Base-by-base conservation (phyloP, 2,113 vertebrate species). In the Menidia beryllina region DNA sequence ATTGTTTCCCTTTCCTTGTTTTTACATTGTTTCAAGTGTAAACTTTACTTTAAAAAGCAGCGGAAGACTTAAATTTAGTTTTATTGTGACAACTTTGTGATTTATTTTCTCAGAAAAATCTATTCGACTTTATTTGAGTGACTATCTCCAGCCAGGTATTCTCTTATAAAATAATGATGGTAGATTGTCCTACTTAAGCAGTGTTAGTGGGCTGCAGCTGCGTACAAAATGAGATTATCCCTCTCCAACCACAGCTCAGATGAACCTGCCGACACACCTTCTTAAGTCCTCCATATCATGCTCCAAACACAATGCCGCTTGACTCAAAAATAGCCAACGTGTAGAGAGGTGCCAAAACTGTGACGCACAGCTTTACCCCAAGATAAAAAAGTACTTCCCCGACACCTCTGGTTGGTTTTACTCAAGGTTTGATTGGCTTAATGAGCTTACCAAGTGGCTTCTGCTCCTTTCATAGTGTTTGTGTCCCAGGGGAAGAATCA, bases 401-500 rank as follows among this genome's bases (percentile, higher is more conserved):
- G 70, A 71, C 67, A 63, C 52, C 48, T 69, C 17, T 57, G 30
- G 45, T 21, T 58, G 63, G 64, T 56, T 56, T 77, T 77, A 69
- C 49, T 20, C 15, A 39, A 24, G 67, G 69, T 48, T 79, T 87
- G 81, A 78, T 63, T 27, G 67, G 69, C 51, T 79, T 87, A 82
- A 78, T 63, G 38, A 81, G 85, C 73, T 89, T 84, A 86, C 13
- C 57, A 45, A 64, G 63, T 0, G 3, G 43, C 67, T 79, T 79
- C 56, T 86, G 62, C 72, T 82, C 61, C 81, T 62, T 78, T 76
- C 58, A 76, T 85, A 89, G 85, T 54, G 72, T 51, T 45, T 43
- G 53, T 3, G 6, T 61, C 57, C 25, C 25, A 34, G 39, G 67
- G 23, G 41, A 38, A 48, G 43, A 50, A 81, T 34, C 47, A n/a